These are phyloP conservation scores for Sylvilagus floridanus DNA, from an alignment of 2,797 vertebrate species.

Conservation along the genomic window DNA sequence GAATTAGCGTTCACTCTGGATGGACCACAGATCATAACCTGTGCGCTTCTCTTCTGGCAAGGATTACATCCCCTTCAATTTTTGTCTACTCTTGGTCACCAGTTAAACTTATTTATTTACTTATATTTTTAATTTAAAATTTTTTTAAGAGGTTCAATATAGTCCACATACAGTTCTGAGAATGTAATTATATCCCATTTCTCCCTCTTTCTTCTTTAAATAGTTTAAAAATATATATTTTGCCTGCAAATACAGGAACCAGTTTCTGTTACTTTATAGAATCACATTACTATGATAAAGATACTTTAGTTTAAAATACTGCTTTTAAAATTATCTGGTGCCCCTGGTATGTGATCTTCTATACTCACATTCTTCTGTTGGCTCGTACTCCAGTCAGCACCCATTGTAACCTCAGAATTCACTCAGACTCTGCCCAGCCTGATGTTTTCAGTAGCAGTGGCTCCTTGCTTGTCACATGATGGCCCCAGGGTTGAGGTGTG, in stretches of 20 bases:
- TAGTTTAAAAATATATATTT: conserved; percentile 9
- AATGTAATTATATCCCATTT: no score
- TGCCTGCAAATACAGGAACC: neutral
- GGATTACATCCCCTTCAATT: neutral
- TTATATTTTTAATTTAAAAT: no score
- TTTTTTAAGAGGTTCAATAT: no score
- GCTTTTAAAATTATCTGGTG: conserved; percentile 25
- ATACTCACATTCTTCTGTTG: neutral
- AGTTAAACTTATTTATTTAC: neutral
- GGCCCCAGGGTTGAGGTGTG: neutral
- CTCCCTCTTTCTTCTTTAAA: neutral
- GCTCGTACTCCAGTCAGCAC: neutral
- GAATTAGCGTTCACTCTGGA: conserved; percentile 1
- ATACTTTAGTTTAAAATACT: no score
- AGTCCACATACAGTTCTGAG: no score
- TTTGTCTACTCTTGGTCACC: neutral
- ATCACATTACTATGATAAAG: conserved; percentile 15
- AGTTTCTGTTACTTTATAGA: neutral
- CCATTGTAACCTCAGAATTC: conserved; percentile 3
- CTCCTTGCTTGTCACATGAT: neutral
- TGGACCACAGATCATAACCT: neutral
- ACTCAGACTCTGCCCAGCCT: neutral
- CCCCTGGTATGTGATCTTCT: neutral
- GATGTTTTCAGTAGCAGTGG: neutral
- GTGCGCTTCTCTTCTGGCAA: neutral